Conservation (phyloP, 1,140 invertebrate genomes). For the Ladona fulva region DNA sequence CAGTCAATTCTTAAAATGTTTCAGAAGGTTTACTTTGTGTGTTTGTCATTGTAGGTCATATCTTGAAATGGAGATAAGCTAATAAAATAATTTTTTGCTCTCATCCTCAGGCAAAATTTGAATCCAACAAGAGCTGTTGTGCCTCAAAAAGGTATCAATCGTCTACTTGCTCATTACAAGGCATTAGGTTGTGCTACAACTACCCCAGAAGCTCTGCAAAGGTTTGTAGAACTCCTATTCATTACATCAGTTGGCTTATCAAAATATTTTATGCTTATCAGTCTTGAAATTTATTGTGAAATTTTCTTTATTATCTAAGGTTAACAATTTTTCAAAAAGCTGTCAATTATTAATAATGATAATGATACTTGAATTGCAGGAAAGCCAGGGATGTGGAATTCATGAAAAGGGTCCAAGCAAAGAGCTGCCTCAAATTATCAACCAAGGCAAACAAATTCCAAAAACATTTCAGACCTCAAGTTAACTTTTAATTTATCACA, state of each 20-base stretch:
- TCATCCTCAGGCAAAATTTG: constrained; percentile 54
- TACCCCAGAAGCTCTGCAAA: constrained; percentile 47
- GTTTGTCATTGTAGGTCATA: too few species aligned
- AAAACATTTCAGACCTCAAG: constrained; percentile 68
- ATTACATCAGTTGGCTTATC: not conserved
- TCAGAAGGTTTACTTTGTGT: too few species aligned
- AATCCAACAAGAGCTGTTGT: constrained; percentile 49
- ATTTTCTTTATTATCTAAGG: too few species aligned
- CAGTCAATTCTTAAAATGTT: too few species aligned
- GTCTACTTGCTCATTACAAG: constrained; percentile 68
- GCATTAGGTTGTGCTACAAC: constrained; percentile 76
- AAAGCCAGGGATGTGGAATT: constrained; percentile 76
- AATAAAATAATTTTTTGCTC: constrained; percentile 14
- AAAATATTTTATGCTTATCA: too few species aligned
- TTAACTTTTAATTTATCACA: constrained; percentile 57
- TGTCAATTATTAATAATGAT: not conserved
- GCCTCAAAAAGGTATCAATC: constrained; percentile 52
- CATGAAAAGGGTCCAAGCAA: constrained; percentile 71
- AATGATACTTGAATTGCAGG: constrained; percentile 36
- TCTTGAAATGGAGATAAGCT: constrained; percentile 12
- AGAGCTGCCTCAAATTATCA: constrained; percentile 64
- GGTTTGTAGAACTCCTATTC: constrained; percentile 40
- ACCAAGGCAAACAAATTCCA: constrained; percentile 80
- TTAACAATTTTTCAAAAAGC: too few species aligned
- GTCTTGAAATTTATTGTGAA: too few species aligned